phyloP scores from a whole-genome alignment of 2,113 vertebrate species.

The Tursiops truncatus region DNA sequence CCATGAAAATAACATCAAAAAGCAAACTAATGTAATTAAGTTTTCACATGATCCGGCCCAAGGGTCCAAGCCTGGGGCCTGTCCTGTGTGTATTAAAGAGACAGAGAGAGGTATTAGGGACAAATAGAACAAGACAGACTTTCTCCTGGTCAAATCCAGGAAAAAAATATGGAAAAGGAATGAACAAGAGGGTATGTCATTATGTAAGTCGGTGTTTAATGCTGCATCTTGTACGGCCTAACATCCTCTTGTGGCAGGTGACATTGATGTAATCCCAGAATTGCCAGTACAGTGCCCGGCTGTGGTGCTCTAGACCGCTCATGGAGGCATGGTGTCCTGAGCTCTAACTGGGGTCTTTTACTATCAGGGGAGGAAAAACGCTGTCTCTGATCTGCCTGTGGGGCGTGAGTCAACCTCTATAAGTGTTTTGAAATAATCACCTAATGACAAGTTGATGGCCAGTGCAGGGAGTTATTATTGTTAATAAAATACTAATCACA shows the following conservation, averaged over 20 bases:
- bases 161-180: too few species aligned
- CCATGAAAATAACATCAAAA: background rate
- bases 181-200: accelerated
- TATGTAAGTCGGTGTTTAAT: accelerated
- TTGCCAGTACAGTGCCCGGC: accelerated
- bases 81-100: background rate
- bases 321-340: accelerated
- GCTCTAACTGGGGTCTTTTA: background rate
- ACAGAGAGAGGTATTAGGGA: background rate
- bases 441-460: background rate
- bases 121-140: background rate
- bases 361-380: background rate
- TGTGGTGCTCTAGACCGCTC: accelerated
- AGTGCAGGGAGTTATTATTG: background rate
- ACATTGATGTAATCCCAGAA: accelerated
- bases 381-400: background rate
- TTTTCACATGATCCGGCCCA: background rate
- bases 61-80: background rate
- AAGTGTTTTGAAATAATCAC: conserved; percentile 3
- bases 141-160: background rate
- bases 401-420: background rate
- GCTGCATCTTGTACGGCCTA: accelerated
- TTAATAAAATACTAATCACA: background rate
- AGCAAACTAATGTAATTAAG: background rate
- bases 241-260: too few species aligned